Evolutionary conservation across 2,797 vertebrate genomes (phyloP).

Genomic region (Pseudopleuronectes americanus): DNA sequence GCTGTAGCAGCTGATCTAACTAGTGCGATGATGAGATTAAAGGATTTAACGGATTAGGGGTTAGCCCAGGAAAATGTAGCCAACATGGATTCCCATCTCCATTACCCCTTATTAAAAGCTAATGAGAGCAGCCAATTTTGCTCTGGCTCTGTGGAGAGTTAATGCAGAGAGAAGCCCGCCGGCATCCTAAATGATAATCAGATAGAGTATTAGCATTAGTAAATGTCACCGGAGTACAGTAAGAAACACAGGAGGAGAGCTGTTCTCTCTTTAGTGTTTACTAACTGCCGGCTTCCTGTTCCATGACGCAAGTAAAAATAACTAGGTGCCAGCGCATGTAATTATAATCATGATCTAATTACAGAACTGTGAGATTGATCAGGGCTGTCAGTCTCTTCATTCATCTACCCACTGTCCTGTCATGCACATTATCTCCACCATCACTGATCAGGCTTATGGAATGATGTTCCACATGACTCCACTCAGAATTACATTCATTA

Average conservation of each 20-base stretch:
- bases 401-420: slow-evolving; percentile 22
- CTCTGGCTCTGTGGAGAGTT: slow-evolving; percentile 40
- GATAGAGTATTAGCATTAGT: slow-evolving; percentile 47
- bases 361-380: slow-evolving; percentile 26
- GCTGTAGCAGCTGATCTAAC: slow-evolving; percentile 36
- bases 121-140: slow-evolving; percentile 63
- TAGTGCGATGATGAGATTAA: slow-evolving; percentile 51
- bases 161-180: slow-evolving; percentile 52
- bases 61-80: slow-evolving; percentile 56
- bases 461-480: slow-evolving; percentile 26
- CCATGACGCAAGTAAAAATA: slow-evolving; percentile 2
- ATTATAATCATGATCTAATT: slow-evolving; percentile 22
- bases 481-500: slow-evolving; percentile 26
- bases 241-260: slow-evolving; percentile 14
- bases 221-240: slow-evolving; percentile 52
- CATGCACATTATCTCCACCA: not conserved
- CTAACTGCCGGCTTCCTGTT: not conserved
- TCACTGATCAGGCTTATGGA: not conserved
- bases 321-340: not conserved
- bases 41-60: slow-evolving; percentile 57
- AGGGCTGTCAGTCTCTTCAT: not conserved
- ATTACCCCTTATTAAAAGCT: slow-evolving; percentile 69
- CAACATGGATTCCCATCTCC: slow-evolving; percentile 57
- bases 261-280: not conserved
- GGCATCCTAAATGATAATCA: slow-evolving; percentile 56